These are phyloP conservation scores for Clarias magur DNA, from an alignment of 2,113 vertebrate genomes.

Conservation along the genomic window DNA sequence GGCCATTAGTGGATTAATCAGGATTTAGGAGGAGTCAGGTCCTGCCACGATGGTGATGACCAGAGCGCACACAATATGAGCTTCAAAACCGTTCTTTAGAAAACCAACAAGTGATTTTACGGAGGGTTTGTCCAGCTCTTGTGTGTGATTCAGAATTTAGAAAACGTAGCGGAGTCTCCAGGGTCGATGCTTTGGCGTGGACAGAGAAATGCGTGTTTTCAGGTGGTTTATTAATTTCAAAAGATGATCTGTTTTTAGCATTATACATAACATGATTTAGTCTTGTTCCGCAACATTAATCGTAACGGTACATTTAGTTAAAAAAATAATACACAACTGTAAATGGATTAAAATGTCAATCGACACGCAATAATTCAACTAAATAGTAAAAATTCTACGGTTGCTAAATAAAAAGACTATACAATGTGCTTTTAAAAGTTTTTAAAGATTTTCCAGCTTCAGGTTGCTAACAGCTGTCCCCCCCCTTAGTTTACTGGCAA, in stretches of 20 bases:
- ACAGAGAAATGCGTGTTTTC: neutral
- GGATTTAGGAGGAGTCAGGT: no score
- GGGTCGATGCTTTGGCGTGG: neutral
- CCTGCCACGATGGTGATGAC: no score
- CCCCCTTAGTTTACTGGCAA: neutral
- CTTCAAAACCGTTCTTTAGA: no score
- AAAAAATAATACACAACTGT: neutral
- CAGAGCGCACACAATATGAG: no score
- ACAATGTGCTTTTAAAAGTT: neutral
- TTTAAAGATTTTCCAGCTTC: neutral
- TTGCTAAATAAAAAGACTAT: no score
- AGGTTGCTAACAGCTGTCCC: neutral
- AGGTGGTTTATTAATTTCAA: neutral
- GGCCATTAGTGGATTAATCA: no score
- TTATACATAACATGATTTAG: neutral
- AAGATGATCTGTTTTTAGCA: neutral
- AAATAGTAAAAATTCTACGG: no score
- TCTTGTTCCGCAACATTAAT: neutral
- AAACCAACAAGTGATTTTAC: no score
- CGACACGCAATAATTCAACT: no score
- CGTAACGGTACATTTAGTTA: no score
- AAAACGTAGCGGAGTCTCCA: neutral
- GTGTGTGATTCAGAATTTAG: neutral
- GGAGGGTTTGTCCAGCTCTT: no score
- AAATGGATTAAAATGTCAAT: neutral